phyloP scores from a whole-genome alignment of 1,140 invertebrate genomes.

The Pogonomyrmex barbatus region DNA sequence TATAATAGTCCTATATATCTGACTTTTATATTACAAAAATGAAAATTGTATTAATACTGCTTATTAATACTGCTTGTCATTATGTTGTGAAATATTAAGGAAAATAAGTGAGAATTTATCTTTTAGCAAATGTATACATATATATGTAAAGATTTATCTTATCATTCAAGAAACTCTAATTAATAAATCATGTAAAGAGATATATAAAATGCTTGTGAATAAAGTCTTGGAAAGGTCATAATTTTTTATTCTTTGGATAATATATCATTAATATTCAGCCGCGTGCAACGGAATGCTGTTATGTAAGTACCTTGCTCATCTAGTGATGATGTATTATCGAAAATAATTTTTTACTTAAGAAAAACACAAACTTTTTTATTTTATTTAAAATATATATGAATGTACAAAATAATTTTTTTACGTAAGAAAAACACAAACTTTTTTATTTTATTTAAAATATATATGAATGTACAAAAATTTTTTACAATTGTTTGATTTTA shows the following conservation, averaged over 20 bases:
- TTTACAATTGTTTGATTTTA: not conserved
- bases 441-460: constrained; percentile 1
- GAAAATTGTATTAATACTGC: not conserved
- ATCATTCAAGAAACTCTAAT: constrained; percentile 49
- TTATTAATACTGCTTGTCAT: constrained; percentile 3
- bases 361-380: not conserved
- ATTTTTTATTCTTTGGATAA: constrained; percentile 50
- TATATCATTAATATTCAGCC: constrained; percentile 51
- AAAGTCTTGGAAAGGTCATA: constrained; percentile 45
- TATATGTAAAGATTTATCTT: constrained; percentile 40
- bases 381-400: constrained; percentile 6
- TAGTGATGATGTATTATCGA: constrained; percentile 1
- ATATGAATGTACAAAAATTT: not conserved
- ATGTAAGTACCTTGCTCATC: constrained; percentile 10
- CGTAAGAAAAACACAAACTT: not conserved
- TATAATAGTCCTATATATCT: too few relatives aligned
- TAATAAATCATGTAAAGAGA: constrained; percentile 24
- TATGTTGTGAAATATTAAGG: constrained; percentile 22
- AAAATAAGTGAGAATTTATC: not conserved
- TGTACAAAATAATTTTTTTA: constrained; percentile 18
- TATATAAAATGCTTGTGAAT: constrained; percentile 11
- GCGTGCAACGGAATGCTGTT: constrained; percentile 22
- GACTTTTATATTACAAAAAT: too few relatives aligned
- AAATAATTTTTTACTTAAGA: constrained; percentile 2
- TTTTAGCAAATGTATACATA: not conserved